Percentiles rank a stretch among this genome's conserved stretches.
These are phyloP conservation scores for Drosophila parabipectinata DNA, from an alignment of 1,140 invertebrate genomes.

Conservation along the genomic window DNA sequence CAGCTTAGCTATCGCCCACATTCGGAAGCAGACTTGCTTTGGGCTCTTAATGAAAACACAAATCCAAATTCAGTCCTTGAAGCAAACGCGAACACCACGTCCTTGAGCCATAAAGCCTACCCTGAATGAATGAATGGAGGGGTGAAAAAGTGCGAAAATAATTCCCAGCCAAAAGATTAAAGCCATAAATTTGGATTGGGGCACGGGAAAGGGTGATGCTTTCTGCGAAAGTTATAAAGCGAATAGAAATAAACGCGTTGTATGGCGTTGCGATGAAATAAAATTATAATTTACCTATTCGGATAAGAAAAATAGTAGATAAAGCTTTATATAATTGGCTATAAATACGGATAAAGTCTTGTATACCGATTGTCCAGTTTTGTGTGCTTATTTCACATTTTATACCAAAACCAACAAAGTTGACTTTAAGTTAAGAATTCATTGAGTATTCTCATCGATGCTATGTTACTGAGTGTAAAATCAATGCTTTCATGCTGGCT, in stretches of 20 bases:
- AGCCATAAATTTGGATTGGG: conserved; percentile 68
- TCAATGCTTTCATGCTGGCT: conserved; percentile 33
- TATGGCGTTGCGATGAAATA: background rate
- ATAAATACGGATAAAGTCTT: background rate
- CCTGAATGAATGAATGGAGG: conserved; percentile 19
- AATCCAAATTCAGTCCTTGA: conserved; percentile 73
- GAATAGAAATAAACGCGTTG: conserved; percentile 13
- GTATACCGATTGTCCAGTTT: background rate
- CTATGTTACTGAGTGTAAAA: conserved; percentile 17
- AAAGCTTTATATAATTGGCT: background rate
- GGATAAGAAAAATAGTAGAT: background rate
- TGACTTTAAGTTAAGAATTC: conserved; percentile 34
- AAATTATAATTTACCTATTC: conserved; percentile 4
- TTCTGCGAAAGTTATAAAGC: background rate
- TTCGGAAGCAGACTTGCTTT: conserved; percentile 55
- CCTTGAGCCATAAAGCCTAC: conserved; percentile 75
- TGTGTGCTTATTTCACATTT: background rate
- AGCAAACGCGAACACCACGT: conserved; percentile 48
- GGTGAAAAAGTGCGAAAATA: conserved; percentile 36
- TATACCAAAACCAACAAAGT: conserved; percentile 9
- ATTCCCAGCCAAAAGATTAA: conserved; percentile 75
- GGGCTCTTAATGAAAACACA: conserved; percentile 69
- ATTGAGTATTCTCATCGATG: conserved; percentile 12
- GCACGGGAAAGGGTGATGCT: conserved; percentile 8
- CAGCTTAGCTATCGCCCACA: conserved; percentile 39